A percentile compares a stretch with the other conserved stretches of the same genome.
Conservation (phyloP, 2,888 invertebrate genomes). For the Folsomia candida region DNA sequence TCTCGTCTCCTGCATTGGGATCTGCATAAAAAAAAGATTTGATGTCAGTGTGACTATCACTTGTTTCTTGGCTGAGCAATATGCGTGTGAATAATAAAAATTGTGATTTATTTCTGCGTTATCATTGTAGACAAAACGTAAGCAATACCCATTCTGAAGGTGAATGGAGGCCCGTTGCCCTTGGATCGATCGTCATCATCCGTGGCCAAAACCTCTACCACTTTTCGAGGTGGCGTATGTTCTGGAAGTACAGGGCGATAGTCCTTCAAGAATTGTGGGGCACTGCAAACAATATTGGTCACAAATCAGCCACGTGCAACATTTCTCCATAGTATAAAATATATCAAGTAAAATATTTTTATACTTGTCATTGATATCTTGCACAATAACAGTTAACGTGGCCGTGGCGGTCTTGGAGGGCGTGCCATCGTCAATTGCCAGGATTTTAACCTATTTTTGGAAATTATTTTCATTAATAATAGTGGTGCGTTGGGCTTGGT, state of each 20-base stretch:
- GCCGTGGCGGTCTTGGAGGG: constrained; percentile 92
- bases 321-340: background rate
- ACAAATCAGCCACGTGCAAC: background rate
- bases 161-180: constrained; percentile 95
- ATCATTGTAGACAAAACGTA: too few relatives aligned
- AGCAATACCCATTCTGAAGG: constrained; percentile 86
- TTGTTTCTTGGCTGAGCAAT: too few relatives aligned
- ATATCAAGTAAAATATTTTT: background rate
- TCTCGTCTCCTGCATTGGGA: constrained; percentile 88
- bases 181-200: constrained; percentile 92
- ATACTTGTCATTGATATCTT: constrained; percentile 71
- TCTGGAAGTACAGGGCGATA: constrained; percentile 90
- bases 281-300: constrained; percentile 65
- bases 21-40: too few relatives aligned
- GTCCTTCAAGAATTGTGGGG: constrained; percentile 87
- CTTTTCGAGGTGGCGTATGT: constrained; percentile 79
- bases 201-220: constrained; percentile 87
- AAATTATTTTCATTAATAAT: background rate
- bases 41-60: too few relatives aligned
- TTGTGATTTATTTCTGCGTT: too few relatives aligned
- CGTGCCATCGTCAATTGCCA: constrained; percentile 91
- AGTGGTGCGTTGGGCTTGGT: too few relatives aligned
- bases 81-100: too few relatives aligned
- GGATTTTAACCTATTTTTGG: constrained; percentile 70
- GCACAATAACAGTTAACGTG: constrained; percentile 87